Conservation (phyloP, 2,113 vertebrate species). For the Apteryx owenii region DNA sequence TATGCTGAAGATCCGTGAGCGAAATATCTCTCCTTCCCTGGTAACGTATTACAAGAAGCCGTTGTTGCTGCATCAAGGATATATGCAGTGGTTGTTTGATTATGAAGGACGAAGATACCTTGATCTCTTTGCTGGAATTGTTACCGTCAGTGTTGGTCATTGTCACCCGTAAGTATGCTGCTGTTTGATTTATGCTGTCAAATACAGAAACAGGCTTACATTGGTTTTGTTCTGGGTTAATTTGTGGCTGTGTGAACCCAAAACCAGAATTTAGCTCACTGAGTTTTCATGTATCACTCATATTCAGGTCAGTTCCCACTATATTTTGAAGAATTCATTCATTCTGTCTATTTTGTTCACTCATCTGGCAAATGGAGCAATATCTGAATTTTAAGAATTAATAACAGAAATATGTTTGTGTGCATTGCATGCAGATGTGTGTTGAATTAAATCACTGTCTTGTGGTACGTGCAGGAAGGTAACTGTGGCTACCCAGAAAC, state of each 20-base stretch:
- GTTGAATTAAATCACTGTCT: background rate
- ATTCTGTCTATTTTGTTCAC: background rate
- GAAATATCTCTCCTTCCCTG: conserved; percentile 76
- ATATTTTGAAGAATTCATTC: background rate
- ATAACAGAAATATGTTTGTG: background rate
- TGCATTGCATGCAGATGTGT: background rate
- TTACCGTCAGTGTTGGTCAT: conserved; percentile 92
- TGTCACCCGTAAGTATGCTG: conserved; percentile 91
- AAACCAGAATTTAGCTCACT: background rate
- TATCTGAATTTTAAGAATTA: background rate
- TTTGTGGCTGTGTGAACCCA: background rate
- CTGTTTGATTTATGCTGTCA: background rate
- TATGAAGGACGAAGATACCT: conserved; percentile 89
- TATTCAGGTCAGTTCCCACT: background rate
- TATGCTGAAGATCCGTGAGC: conserved; percentile 81
- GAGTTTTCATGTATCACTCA: background rate
- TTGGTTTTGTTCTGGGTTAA: background rate
- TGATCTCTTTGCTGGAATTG: conserved; percentile 92
- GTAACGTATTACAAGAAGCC: conserved; percentile 84
- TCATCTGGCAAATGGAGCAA: background rate
- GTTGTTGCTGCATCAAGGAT: conserved; percentile 88
- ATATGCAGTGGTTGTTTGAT: conserved; percentile 97
- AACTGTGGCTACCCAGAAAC: conserved; percentile 81
- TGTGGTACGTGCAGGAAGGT: conserved; percentile 81
- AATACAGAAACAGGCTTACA: background rate